A percentile compares a stretch with the other conserved stretches of the same genome.
These are phyloP conservation scores for Pseudopleuronectes americanus DNA, from an alignment of 2,797 vertebrate species.

Conservation along the genomic window DNA sequence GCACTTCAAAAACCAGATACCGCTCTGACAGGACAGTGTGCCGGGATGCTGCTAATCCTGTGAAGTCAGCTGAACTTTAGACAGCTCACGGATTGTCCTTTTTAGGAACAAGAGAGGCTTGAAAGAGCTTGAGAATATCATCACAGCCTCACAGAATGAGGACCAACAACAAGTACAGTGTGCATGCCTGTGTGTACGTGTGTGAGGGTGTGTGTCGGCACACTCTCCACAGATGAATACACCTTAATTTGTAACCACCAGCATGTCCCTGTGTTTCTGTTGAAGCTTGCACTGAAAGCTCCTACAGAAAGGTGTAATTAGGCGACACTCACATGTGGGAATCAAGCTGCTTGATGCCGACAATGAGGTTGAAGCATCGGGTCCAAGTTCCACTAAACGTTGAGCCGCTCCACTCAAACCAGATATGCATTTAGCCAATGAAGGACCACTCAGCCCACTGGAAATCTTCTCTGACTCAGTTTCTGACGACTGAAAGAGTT, in stretches of 20 bases:
- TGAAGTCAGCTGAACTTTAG: conserved; percentile 29
- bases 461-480: background rate
- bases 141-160: background rate
- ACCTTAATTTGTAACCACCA: conserved; percentile 5
- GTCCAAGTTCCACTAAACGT: background rate
- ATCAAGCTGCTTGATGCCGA: conserved; percentile 29
- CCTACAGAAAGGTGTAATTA: conserved; percentile 26
- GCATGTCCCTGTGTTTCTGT: background rate
- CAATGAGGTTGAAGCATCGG: conserved; percentile 26
- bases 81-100: conserved; percentile 31
- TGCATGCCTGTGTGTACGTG: background rate
- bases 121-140: conserved; percentile 35
- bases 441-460: conserved; percentile 2
- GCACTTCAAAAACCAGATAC: conserved; percentile 12
- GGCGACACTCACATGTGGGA: conserved; percentile 6
- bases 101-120: conserved; percentile 34
- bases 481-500: background rate
- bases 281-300: conserved; percentile 8
- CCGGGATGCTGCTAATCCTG: conserved; percentile 21
- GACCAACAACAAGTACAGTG: conserved; percentile 8
- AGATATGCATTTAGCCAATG: conserved; percentile 5
- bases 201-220: conserved; percentile 1
- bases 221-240: conserved; percentile 3
- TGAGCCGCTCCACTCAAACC: conserved; percentile 14
- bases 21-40: conserved; percentile 23